Conservation (phyloP, 2,888 invertebrate genomes). For the Glaucopsyche alexis region DNA sequence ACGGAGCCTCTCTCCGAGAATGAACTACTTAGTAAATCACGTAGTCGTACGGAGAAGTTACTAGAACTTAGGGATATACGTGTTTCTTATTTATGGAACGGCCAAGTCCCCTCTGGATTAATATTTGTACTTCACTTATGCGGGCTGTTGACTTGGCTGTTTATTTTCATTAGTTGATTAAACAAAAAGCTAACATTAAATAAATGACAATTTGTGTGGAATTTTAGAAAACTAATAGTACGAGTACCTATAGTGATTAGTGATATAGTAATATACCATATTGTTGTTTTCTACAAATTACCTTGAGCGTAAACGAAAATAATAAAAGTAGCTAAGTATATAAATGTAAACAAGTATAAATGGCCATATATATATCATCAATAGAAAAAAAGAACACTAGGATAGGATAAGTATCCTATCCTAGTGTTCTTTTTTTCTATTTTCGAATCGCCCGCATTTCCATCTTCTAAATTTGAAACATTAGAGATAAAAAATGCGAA, state of each 20-base stretch:
- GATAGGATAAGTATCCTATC: too few relatives aligned
- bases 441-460: background rate
- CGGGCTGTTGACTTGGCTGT: slow-evolving; percentile 19
- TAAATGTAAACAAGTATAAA: too few relatives aligned
- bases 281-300: too few relatives aligned
- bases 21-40: background rate
- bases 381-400: too few relatives aligned
- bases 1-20: background rate
- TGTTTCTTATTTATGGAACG: slow-evolving; percentile 9
- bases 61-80: slow-evolving; percentile 8
- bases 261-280: too few relatives aligned
- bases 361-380: too few relatives aligned
- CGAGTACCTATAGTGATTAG: too few relatives aligned
- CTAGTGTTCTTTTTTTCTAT: background rate
- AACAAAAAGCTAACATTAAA: background rate
- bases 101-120: slow-evolving; percentile 23
- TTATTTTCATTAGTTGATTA: background rate
- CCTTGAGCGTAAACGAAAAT: too few relatives aligned
- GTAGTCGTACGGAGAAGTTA: background rate
- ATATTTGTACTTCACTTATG: slow-evolving; percentile 19
- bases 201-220: background rate
- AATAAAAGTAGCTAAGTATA: too few relatives aligned
- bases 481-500: slow-evolving; percentile 42
- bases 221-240: too few relatives aligned
- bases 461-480: background rate